A percentile compares a stretch with the other conserved stretches of the same genome.
Evolutionary conservation across 1,140 invertebrate genomes (phyloP).

Genomic region (Lysiphlebus fabarum): DNA sequence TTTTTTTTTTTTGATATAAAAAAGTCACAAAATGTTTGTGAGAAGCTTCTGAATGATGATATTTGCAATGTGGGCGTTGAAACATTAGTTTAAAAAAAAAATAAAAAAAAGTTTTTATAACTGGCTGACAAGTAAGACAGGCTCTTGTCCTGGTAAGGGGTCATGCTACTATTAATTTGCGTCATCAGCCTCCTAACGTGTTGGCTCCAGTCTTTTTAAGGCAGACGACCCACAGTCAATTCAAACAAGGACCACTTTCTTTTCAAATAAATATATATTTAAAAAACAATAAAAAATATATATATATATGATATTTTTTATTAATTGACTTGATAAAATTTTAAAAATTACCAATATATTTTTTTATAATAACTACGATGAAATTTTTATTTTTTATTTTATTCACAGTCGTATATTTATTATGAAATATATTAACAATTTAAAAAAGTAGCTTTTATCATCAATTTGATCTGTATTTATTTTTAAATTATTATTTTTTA

Average conservation of each 20-base stretch:
- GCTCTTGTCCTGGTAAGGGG: conserved; percentile 46
- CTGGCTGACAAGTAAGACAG: conserved; percentile 28
- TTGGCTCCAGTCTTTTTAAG: conserved; percentile 39
- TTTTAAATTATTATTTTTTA: too few relatives aligned
- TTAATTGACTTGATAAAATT: too few relatives aligned
- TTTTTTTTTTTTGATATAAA: background rate
- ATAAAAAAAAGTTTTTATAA: conserved; percentile 50
- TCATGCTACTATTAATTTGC: conserved; percentile 64
- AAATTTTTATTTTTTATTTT: too few relatives aligned
- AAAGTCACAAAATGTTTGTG: background rate
- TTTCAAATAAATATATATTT: too few relatives aligned
- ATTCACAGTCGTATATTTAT: too few relatives aligned
- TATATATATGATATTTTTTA: too few relatives aligned
- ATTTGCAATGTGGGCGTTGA: conserved; percentile 22
- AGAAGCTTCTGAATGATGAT: background rate
- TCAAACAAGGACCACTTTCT: too few relatives aligned
- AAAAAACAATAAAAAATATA: too few relatives aligned
- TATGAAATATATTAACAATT: too few relatives aligned
- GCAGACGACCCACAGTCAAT: conserved; percentile 53
- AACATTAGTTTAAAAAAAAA: conserved; percentile 49
- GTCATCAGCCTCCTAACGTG: conserved; percentile 60
- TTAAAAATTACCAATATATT: conserved; percentile 35
- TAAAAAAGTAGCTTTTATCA: too few relatives aligned
- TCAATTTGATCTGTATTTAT: too few relatives aligned
- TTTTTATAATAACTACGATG: conserved; percentile 21